A percentile compares a stretch with the other conserved stretches of the same genome.
Conservation (phyloP, 2,113 vertebrate genomes). For the Odobenus rosmarus region DNA sequence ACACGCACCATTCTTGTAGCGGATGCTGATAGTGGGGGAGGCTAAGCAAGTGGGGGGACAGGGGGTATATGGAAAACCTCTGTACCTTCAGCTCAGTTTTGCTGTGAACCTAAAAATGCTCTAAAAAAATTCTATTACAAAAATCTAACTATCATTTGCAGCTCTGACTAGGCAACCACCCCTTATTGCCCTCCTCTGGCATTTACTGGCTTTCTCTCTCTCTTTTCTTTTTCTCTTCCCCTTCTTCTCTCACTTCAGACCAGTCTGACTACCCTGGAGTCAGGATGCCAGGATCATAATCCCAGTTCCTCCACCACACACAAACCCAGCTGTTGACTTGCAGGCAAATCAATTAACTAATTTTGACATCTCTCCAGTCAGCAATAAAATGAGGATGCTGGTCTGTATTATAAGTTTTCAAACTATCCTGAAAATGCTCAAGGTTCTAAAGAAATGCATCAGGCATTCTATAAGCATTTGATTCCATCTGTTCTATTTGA, state of each 20-base stretch:
- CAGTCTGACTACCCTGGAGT: neutral
- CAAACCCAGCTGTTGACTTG: neutral
- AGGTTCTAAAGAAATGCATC: neutral
- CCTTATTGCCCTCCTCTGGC: neutral
- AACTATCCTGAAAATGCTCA: neutral
- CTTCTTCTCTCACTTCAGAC: neutral
- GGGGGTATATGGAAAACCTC: neutral
- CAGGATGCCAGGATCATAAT: neutral
- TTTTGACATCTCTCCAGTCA: neutral
- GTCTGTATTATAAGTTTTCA: neutral
- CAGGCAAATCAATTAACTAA: neutral
- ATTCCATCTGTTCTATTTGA: neutral
- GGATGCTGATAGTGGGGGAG: too few species aligned
- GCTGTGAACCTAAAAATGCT: neutral
- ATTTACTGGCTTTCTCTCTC: neutral
- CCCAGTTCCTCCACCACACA: neutral
- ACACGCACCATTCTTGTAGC: neutral
- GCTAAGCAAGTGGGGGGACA: neutral
- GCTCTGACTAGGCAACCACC: neutral
- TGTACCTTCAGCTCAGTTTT: neutral
- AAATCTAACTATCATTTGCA: neutral
- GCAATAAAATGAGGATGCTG: neutral
- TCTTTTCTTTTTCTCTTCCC: neutral
- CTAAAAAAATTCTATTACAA: neutral
- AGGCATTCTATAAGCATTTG: neutral